Base-by-base conservation (phyloP, 2,113 vertebrate species). In the Paracanthobrama guichenoti region DNA sequence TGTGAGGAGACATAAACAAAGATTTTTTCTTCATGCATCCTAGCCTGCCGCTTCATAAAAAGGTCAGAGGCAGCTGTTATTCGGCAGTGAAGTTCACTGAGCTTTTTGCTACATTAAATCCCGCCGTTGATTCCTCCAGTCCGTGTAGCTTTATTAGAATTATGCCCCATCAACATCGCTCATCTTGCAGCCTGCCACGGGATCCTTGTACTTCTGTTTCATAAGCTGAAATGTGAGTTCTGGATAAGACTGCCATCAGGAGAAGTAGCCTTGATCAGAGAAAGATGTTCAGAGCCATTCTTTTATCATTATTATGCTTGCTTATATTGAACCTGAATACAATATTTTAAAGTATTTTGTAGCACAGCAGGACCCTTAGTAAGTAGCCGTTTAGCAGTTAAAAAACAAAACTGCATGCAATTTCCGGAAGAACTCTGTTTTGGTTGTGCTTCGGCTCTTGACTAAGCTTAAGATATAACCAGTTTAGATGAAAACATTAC, bases 91-190 rank as follows among this genome's bases (percentile, higher is more conserved):
- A 55, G 12, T 48, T 46, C 44, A 57, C 60, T 12, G 11, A 59
- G 22, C 57, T 67, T 79, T 69, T 28, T 57, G 64, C 64, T 83
- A 60, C 62, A 64, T 84, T 83, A 67, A 86, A 84, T 77, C 64
- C 53, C 0, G 46, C 73, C 12, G 39, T 79, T 86, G 87, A 79
- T 48, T 31, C 48, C 64, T 87, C 67, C 72, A 81, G 57, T 81
- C 42, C 18, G 4, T 55, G 28, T 60, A 20, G 79, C 79, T 66
- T 39, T 50, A 73, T 31, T 53, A 76, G 76, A 80, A 83, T 85
- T 77, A 62, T 6, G 26, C 7, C 12, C 24, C 42, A 83, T 87
- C 82, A 85, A 73, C 80, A 78, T n/a, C 22, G 20, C 3, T 60
- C 48, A 53, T 76, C 48, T 62, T 26, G 77, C 31, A 10, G 10